Percentiles rank a stretch among this genome's conserved stretches.
phyloP scores from a whole-genome alignment of 1,140 invertebrate genomes.

The Eulimnadia texana region DNA sequence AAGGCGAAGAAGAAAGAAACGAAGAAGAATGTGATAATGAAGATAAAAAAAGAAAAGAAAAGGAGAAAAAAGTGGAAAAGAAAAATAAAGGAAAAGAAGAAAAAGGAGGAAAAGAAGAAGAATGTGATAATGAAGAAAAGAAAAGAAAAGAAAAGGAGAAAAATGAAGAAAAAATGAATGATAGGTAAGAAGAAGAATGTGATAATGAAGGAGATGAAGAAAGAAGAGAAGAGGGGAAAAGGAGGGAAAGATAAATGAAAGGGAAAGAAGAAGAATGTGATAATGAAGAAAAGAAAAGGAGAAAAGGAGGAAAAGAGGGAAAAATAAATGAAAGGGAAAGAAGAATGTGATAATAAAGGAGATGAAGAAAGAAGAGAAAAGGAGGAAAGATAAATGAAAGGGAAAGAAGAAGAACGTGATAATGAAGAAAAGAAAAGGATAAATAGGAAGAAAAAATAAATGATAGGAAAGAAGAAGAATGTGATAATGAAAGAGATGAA shows the following conservation, averaged over 20 bases:
- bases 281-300: conserved; percentile 10
- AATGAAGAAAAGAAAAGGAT: conserved; percentile 11
- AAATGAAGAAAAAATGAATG: conserved; percentile 6
- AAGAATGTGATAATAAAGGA: conserved; percentile 2
- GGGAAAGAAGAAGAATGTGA: conserved; percentile 18
- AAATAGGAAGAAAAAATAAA: conserved; percentile 17
- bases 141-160: conserved; percentile 2
- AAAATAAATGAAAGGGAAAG: conserved; percentile 14
- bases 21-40: not conserved
- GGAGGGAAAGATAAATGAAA: conserved; percentile 17
- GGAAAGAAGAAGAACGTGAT: conserved; percentile 10
- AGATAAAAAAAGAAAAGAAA: conserved; percentile 3
- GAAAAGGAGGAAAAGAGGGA: conserved; percentile 17
- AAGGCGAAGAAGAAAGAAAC: not conserved
- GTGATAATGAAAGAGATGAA: too few species aligned
- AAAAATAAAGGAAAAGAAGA: conserved; percentile 1
- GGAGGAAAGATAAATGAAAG: too few species aligned
- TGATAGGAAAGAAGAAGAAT: too few species aligned
- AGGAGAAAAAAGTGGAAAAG: conserved; percentile 10
- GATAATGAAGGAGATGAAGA: conserved; percentile 12
- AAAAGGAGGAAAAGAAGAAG: conserved; percentile 1
- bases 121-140: conserved; percentile 1
- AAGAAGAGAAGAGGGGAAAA: conserved; percentile 17
- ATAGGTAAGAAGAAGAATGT: conserved; percentile 3
- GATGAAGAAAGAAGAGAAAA: conserved; percentile 14